A percentile compares a stretch with the other conserved stretches of the same genome.
These are phyloP conservation scores for Ceyx erithaca DNA, from an alignment of 2,797 vertebrate genomes.

Conservation along the genomic window DNA sequence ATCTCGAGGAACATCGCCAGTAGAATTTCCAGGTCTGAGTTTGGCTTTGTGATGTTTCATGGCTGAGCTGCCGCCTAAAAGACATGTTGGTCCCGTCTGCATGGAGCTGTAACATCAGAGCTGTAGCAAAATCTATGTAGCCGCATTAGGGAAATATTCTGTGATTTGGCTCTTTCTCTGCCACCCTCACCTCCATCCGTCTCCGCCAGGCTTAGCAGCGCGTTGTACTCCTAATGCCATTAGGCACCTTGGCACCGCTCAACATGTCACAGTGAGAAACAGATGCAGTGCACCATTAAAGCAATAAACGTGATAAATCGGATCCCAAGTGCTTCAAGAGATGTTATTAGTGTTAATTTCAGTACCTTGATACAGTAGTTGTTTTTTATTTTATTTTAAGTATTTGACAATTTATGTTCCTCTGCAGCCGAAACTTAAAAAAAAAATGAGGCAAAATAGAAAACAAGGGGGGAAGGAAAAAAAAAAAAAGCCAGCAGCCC, in stretches of 20 bases:
- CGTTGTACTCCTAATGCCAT: constrained; percentile 46
- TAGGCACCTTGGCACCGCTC: constrained; percentile 59
- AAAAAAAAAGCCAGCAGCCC: background rate
- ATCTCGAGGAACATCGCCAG: background rate
- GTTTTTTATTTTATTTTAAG: constrained; percentile 63
- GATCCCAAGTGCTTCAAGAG: constrained; percentile 50
- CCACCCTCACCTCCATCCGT: background rate
- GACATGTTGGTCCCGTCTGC: rapidly evolving
- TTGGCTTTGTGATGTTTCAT: background rate
- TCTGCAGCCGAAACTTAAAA: background rate
- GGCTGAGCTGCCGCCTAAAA: background rate
- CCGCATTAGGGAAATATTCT: rapidly evolving
- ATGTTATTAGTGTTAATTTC: constrained; percentile 67
- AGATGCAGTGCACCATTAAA: constrained; percentile 66
- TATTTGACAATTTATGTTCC: constrained; percentile 3
- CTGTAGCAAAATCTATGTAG: background rate
- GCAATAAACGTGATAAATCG: constrained; percentile 66
- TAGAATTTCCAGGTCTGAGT: background rate
- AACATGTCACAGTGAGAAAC: constrained; percentile 67
- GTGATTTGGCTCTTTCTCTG: background rate
- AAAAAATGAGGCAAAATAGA: background rate
- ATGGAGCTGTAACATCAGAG: rapidly evolving
- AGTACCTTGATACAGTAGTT: constrained; percentile 47
- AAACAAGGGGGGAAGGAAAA: background rate
- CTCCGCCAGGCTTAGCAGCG: constrained; percentile 54